Evolutionary conservation across 1,140 invertebrate species (phyloP).

Genomic region (Macrostomum lignano): DNA sequence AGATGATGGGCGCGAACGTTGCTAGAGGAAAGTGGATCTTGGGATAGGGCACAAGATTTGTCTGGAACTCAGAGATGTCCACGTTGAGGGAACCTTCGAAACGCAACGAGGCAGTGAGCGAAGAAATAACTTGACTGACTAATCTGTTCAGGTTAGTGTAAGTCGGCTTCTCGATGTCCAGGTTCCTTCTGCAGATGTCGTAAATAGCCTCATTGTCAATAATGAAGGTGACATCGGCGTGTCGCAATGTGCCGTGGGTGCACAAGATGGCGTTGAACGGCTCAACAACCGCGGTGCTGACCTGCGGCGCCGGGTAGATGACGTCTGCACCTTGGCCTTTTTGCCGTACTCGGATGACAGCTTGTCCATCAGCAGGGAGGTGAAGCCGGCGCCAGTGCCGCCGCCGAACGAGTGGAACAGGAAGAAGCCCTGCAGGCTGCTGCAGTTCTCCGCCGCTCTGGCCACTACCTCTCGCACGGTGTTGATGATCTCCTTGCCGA

Average conservation of each 20-base stretch:
- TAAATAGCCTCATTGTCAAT: slow-evolving; percentile 58
- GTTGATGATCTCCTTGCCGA: slow-evolving; percentile 32
- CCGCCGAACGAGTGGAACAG: slow-evolving; percentile 22
- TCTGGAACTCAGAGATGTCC: slow-evolving; percentile 47
- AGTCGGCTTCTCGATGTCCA: slow-evolving; percentile 42
- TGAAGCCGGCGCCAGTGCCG: slow-evolving; percentile 10
- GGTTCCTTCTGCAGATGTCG: slow-evolving; percentile 39
- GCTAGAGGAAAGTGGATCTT: slow-evolving; percentile 41
- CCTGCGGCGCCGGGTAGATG: slow-evolving; percentile 53
- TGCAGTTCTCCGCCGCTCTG: slow-evolving; percentile 2
- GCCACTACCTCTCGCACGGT: slow-evolving; percentile 11
- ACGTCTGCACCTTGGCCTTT: slow-evolving; percentile 54
- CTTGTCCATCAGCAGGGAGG: background rate
- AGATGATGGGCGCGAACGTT: slow-evolving; percentile 53
- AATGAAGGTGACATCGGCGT: slow-evolving; percentile 30
- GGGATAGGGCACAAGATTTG: slow-evolving; percentile 13
- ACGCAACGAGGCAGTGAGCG: slow-evolving; percentile 50
- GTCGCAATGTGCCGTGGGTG: slow-evolving; percentile 23
- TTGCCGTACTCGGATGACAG: slow-evolving; percentile 42
- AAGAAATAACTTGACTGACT: slow-evolving; percentile 34
- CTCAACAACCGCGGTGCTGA: slow-evolving; percentile 30
- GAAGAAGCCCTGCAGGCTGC: slow-evolving; percentile 14
- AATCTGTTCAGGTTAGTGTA: slow-evolving; percentile 40
- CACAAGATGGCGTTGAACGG: slow-evolving; percentile 20
- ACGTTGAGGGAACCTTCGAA: slow-evolving; percentile 47